Conservation (phyloP, 2,888 invertebrate species). For the Pterostichus madidus region DNA sequence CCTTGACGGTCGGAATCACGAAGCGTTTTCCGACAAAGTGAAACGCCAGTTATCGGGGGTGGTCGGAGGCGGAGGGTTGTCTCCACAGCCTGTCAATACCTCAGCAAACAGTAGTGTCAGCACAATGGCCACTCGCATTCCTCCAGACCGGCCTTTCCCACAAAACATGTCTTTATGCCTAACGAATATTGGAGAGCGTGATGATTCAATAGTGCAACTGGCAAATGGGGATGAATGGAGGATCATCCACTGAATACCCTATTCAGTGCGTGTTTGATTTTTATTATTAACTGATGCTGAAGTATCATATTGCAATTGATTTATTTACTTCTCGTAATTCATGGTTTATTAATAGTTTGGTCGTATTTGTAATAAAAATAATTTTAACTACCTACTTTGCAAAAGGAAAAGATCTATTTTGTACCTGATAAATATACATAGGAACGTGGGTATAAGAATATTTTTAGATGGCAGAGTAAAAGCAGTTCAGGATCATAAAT, state of each 20-base stretch:
- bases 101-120: conserved; percentile 63
- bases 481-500: conserved; percentile 2
- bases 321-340: conserved; percentile 1
- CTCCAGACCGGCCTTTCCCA: conserved; percentile 48
- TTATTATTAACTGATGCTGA: conserved; percentile 12
- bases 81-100: conserved; percentile 64
- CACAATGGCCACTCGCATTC: conserved; percentile 61
- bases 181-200: conserved; percentile 31
- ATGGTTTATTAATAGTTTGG: not conserved
- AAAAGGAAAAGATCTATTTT: no score
- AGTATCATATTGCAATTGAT: conserved; percentile 35
- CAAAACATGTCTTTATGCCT: conserved; percentile 60
- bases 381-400: not conserved
- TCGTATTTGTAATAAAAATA: not conserved
- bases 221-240: conserved; percentile 35
- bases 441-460: no score
- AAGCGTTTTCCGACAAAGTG: conserved; percentile 25
- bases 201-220: conserved; percentile 58
- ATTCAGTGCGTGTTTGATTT: conserved; percentile 1
- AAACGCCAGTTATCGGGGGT: conserved; percentile 41
- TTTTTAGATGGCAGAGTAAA: no score
- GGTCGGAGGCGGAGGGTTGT: conserved; percentile 41
- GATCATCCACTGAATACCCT: conserved; percentile 21
- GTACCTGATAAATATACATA: no score
- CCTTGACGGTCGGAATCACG: no score